Base-by-base conservation (phyloP, 2,797 vertebrate genomes). In the Sarcophilus harrisii region DNA sequence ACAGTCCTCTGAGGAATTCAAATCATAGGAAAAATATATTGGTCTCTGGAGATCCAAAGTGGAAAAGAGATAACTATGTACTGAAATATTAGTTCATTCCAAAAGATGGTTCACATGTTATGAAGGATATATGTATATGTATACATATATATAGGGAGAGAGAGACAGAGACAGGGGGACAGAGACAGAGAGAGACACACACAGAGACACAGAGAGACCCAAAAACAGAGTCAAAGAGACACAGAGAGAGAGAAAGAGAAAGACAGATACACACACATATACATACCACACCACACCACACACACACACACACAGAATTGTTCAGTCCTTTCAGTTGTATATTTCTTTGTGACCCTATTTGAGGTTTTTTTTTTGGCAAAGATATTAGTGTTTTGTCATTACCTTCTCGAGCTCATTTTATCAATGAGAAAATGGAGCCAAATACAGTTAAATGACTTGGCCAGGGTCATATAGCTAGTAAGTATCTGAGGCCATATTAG, bases 1-100 rank as follows among this genome's bases (percentile, higher is more conserved):
- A 66, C 24, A 93, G 4, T 59, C 92, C 54, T 52, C 38, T 49
- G 94, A 96, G 97, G 95, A 96, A 96, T 98, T 95, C 96, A 96
- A 96, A 95, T 96, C 66, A 94, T 8, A 0, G 93, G 95, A 96
- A 59, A 93, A 95, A 62, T 45, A 94, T 92, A 96, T 94, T 96
- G 90, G 62, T 93, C 94, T 81, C 94, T 73, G 96, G 96, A 96
- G 96, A 94, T 81, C 57, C 90, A n/a, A 95, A 87, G 91, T 94
- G 73, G 54, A 95, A 97, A 91, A 57, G 96, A 96, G 95, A 95
- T 96, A 91, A 92, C 3, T 94, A 91, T 94, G 94, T 93, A 27
- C 89, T 73, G 57, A 57, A 6, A 90, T 91, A 94, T 62, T 90
- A 92, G 73, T 9, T 52, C 29, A 91, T 94, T 93, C 94, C 94